Base-by-base conservation (phyloP, 2,113 vertebrate genomes). In the Echinops telfairi region DNA sequence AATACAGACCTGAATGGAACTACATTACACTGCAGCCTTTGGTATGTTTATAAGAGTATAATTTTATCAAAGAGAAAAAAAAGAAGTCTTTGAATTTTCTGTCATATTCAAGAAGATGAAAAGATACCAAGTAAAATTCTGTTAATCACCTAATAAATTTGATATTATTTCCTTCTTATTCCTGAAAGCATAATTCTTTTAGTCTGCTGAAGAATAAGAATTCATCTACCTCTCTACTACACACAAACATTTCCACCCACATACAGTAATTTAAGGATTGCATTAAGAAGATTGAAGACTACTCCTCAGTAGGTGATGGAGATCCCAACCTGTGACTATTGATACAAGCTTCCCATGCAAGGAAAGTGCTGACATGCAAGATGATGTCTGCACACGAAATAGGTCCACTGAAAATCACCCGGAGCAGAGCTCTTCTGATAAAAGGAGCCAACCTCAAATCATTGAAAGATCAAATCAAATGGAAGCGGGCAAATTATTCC, bases 221-320 rank as follows among this genome's bases (percentile, higher is more conserved):
- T 14, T 82, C 89, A 84, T 91, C 86, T 84, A 79, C 47, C 84
- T 94, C 33, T 86, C 43, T 62, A 92, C 89, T 95, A 91, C 95
- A 88, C 78, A 92, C 86, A 82, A 92, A 73, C 75, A 95, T 85
- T 96, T 95, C 94, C 90, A 43, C 16, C 92, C 53, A 85, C 76
- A 47, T 85, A 91, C 94, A 92, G 80, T 93, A 92, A 86, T 87
- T 88, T 95, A 83, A 93, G 83, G 76, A 86, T 64, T 86, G 3
- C 38, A 82, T 93, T 96, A 94, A 10, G 57, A 53, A 93, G 83
- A 96, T 70, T 90, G 87, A 97, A 86, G 68, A 90, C 38, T 90
- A 90, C 77, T 78, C 29, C 66, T 93, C 70, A 85, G 36, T 23
- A 43, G 38, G 83, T 90, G 76, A 92, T 81, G 29, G 38, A 93